Conservation (phyloP, 1,140 invertebrate species). For the Lepidurus couesii region DNA sequence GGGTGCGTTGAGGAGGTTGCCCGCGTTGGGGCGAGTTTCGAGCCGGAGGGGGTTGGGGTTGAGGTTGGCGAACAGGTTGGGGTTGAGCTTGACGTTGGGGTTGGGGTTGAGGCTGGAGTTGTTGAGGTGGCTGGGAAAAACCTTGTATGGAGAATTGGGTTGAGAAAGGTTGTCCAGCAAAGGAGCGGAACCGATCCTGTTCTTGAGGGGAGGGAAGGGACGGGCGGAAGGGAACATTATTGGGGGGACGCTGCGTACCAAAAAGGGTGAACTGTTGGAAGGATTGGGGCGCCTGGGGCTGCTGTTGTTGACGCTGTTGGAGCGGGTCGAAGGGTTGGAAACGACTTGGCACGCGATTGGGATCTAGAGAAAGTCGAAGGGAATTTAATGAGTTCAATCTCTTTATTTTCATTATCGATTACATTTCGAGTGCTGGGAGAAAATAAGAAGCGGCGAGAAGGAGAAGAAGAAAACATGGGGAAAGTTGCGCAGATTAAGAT, state of each 20-base stretch:
- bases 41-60: constrained; percentile 8
- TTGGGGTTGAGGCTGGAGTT: constrained; percentile 22
- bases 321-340: constrained; percentile 30
- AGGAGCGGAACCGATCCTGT: background rate
- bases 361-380: constrained; percentile 23
- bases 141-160: background rate
- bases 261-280: constrained; percentile 34
- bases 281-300: constrained; percentile 29
- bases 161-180: background rate
- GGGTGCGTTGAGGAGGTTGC: background rate
- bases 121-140: constrained; percentile 20
- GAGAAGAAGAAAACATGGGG: background rate
- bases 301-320: constrained; percentile 24
- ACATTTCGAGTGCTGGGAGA: background rate
- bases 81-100: background rate
- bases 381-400: background rate
- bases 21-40: background rate
- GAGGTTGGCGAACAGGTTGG: constrained; percentile 19
- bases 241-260: constrained; percentile 26
- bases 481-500: background rate
- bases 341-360: background rate
- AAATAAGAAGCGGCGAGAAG: background rate
- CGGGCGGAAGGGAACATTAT: constrained; percentile 19
- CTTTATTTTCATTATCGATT: background rate
- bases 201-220: background rate